Evolutionary conservation across 2,113 vertebrate genomes (phyloP).

Genomic region (Prochilodus magdalenae): DNA sequence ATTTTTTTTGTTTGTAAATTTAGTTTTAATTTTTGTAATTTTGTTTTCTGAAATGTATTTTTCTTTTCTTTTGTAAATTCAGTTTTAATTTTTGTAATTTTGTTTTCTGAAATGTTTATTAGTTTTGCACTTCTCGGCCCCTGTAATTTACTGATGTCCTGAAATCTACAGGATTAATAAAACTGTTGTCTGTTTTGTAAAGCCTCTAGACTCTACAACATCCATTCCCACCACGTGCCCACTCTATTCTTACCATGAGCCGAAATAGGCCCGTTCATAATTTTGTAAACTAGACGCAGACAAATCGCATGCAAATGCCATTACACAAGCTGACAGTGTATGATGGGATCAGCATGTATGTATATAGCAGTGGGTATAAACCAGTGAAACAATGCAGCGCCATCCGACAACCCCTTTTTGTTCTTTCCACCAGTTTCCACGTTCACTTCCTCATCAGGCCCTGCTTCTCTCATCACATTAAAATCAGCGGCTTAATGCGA

Average conservation of each 20-base stretch:
- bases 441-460: not conserved
- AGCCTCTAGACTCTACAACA: not conserved
- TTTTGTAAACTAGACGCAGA: not conserved
- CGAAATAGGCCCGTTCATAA: not conserved
- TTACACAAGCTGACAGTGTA: not conserved
- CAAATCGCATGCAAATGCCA: not conserved
- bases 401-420: not conserved
- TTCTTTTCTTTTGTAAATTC: too few relatives aligned
- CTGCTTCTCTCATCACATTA: constrained; percentile 22
- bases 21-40: too few relatives aligned
- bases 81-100: too few relatives aligned
- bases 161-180: too few relatives aligned
- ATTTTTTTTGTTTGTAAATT: too few relatives aligned
- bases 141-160: too few relatives aligned
- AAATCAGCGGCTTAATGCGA: constrained; percentile 5
- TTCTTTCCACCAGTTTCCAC: not conserved
- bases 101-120: too few relatives aligned
- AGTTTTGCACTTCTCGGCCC: too few relatives aligned
- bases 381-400: not conserved
- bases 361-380: not conserved
- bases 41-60: too few relatives aligned
- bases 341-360: not conserved
- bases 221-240: not conserved
- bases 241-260: not conserved
- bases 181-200: not conserved